Evolutionary conservation across 2,888 invertebrate species (phyloP).

Genomic region (Drosophila ustulata): DNA sequence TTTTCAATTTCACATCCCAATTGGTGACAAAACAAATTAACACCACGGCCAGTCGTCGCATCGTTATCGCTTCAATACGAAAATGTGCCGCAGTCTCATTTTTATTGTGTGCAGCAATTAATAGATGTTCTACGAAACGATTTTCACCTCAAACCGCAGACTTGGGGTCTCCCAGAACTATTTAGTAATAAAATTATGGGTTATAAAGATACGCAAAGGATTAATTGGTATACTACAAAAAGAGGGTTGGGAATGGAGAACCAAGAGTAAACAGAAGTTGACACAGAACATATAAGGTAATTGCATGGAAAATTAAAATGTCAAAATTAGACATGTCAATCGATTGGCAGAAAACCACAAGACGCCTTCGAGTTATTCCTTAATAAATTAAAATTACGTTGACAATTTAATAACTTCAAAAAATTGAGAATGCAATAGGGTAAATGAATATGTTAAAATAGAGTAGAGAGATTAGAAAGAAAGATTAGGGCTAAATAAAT

Average conservation of each 20-base stretch:
- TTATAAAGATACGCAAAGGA: neutral
- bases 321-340: neutral
- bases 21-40: slow-evolving; percentile 47
- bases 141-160: neutral
- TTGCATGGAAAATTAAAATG: neutral
- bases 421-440: neutral
- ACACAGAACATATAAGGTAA: neutral
- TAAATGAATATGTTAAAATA: neutral
- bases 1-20: slow-evolving; percentile 64
- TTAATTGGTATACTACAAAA: neutral
- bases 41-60: slow-evolving; percentile 10
- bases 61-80: slow-evolving; percentile 36
- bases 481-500: neutral
- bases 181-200: neutral
- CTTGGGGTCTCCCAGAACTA: neutral
- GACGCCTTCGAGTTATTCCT: neutral
- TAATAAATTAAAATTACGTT: neutral
- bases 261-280: neutral
- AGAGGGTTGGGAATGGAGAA: neutral
- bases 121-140: neutral
- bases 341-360: neutral
- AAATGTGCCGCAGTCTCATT: slow-evolving; percentile 1
- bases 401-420: neutral
- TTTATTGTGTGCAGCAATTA: slow-evolving; percentile 3
- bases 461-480: neutral